These are phyloP conservation scores for Tricholaema leucomelas DNA, from an alignment of 2,113 vertebrate species.

Conservation along the genomic window DNA sequence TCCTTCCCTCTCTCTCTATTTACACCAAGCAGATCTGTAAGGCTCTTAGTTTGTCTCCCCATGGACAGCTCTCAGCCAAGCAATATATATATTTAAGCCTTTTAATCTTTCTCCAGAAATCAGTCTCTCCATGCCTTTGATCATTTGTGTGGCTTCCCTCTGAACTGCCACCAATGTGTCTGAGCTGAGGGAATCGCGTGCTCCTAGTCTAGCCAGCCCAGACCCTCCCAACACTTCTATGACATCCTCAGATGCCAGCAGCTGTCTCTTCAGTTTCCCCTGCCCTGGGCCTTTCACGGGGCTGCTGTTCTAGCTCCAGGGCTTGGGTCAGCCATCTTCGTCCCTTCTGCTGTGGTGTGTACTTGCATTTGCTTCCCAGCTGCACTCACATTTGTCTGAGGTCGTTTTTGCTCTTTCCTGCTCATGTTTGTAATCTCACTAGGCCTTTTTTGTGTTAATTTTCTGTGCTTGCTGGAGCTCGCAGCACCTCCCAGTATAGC, in stretches of 20 bases:
- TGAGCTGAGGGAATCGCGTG: fast-evolving
- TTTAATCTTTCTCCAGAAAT: conserved; percentile 60
- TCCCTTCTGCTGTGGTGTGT: not conserved
- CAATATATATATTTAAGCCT: conserved; percentile 63
- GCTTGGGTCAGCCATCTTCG: not conserved
- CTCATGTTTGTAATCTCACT: conserved; percentile 26
- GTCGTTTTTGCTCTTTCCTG: not conserved
- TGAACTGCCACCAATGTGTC: not conserved
- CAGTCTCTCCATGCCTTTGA: conserved; percentile 43
- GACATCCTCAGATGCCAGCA: fast-evolving
- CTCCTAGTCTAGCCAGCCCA: not conserved
- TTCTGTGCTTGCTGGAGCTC: conserved; percentile 47
- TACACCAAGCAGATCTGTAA: conserved; percentile 48
- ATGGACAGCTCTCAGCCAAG: conserved; percentile 53
- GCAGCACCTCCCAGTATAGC: conserved; percentile 50
- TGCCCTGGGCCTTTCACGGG: not conserved
- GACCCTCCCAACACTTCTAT: not conserved
- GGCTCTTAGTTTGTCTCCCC: conserved; percentile 60
- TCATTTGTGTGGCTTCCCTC: conserved; percentile 22
- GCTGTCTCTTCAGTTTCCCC: fast-evolving
- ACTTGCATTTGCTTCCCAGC: not conserved
- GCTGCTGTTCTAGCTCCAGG: not conserved
- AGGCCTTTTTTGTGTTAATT: conserved; percentile 53
- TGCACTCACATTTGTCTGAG: not conserved
- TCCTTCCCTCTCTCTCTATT: conserved; percentile 50